A percentile compares a stretch with the other conserved stretches of the same genome.
Evolutionary conservation across 1,140 invertebrate genomes (phyloP).

Genomic region (Drosophila nasuta): DNA sequence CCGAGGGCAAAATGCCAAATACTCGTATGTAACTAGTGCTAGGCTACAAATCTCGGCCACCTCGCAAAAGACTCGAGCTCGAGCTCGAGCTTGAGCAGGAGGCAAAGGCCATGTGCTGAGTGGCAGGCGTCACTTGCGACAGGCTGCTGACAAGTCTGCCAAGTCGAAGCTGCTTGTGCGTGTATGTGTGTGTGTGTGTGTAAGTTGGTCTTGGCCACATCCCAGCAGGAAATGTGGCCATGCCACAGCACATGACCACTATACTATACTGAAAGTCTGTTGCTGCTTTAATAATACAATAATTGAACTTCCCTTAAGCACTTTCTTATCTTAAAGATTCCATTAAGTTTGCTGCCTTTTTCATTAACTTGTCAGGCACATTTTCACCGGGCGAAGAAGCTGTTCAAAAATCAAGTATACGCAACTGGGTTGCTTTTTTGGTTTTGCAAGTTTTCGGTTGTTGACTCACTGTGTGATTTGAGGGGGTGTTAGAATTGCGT

Average conservation of each 20-base stretch:
- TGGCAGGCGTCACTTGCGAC: slow-evolving; percentile 78
- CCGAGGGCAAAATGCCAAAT: slow-evolving; percentile 39
- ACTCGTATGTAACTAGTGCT: not conserved
- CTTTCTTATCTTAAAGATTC: not conserved
- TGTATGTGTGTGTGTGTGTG: slow-evolving; percentile 18
- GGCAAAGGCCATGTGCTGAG: slow-evolving; percentile 57
- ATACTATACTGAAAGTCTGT: not conserved
- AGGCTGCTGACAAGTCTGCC: slow-evolving; percentile 69
- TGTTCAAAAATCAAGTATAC: slow-evolving; percentile 4
- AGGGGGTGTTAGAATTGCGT: not conserved
- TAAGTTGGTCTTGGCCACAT: slow-evolving; percentile 31
- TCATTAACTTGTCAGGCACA: not conserved
- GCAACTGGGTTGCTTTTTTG: slow-evolving; percentile 22
- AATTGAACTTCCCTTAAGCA: not conserved
- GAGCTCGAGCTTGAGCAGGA: not conserved
- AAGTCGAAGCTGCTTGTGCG: slow-evolving; percentile 31
- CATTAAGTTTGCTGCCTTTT: not conserved
- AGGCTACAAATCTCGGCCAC: slow-evolving; percentile 60
- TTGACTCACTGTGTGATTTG: slow-evolving; percentile 18
- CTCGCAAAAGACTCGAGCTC: slow-evolving; percentile 26
- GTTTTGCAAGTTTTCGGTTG: slow-evolving; percentile 44
- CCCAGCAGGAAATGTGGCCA: slow-evolving; percentile 40
- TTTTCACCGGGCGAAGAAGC: not conserved
- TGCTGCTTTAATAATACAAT: not conserved
- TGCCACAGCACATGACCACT: slow-evolving; percentile 13